Conservation (phyloP, 2,888 invertebrate genomes). For the Lasioglossum leucozonium region DNA sequence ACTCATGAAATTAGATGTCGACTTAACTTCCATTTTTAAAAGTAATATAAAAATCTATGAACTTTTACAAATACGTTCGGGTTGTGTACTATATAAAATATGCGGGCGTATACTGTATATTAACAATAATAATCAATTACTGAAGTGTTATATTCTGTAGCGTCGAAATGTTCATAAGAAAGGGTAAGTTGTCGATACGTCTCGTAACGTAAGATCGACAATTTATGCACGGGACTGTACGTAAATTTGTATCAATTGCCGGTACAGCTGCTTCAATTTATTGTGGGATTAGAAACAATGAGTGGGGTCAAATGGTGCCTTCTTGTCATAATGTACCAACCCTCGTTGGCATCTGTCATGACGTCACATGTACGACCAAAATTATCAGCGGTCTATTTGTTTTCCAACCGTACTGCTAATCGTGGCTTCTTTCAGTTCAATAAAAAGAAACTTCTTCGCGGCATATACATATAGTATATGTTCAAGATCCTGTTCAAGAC, state of each 20-base stretch:
- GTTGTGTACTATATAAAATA: too few species aligned
- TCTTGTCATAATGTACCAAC: conserved; percentile 80
- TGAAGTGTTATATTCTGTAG: not conserved
- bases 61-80: too few species aligned
- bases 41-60: too few species aligned
- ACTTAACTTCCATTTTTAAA: too few species aligned
- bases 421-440: conserved; percentile 31
- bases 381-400: conserved; percentile 71
- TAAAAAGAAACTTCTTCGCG: not conserved
- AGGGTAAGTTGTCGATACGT: conserved; percentile 3
- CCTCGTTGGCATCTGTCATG: conserved; percentile 76
- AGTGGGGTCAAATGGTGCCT: conserved; percentile 83
- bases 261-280: conserved; percentile 84
- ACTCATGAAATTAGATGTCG: too few species aligned
- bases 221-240: conserved; percentile 82
- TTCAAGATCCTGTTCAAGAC: too few species aligned
- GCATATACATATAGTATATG: not conserved
- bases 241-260: conserved; percentile 84
- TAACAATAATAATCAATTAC: not conserved
- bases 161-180: not conserved
- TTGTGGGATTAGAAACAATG: conserved; percentile 84
- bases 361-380: conserved; percentile 72
- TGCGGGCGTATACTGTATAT: too few species aligned
- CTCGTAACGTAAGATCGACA: conserved; percentile 53
- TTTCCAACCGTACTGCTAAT: conserved; percentile 41